Evolutionary conservation across 2,888 invertebrate genomes (phyloP).

Genomic region (Leistus spinibarbis): DNA sequence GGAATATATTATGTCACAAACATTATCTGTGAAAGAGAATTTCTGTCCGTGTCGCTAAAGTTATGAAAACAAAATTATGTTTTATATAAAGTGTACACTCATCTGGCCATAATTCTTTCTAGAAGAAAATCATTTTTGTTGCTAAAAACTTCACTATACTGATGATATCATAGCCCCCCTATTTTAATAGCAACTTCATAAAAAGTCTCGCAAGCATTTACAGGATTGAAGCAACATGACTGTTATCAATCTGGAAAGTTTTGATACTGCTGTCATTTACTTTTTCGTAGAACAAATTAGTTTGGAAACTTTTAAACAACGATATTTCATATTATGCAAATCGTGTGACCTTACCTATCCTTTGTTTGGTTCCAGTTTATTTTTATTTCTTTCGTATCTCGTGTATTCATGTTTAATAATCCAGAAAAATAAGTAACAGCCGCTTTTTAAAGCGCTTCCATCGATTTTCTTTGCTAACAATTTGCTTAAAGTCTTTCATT

Average conservation of each 20-base stretch:
- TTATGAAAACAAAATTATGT: not conserved
- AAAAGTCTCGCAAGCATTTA: constrained; percentile 9
- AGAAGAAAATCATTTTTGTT: not conserved
- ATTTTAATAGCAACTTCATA: not conserved
- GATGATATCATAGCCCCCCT: not conserved
- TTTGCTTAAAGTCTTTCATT: not conserved
- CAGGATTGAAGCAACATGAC: constrained; percentile 22
- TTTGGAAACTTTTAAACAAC: constrained; percentile 37
- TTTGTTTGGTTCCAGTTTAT: constrained; percentile 19
- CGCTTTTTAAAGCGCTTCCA: not conserved
- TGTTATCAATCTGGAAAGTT: constrained; percentile 38
- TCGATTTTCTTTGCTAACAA: not conserved
- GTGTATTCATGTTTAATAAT: constrained; percentile 32
- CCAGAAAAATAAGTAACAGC: not conserved
- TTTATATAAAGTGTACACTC: not conserved
- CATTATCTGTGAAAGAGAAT: no score
- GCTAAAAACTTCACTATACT: not conserved
- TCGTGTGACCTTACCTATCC: constrained; percentile 32
- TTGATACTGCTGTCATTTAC: constrained; percentile 33
- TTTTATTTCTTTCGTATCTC: constrained; percentile 11
- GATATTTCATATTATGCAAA: constrained; percentile 39
- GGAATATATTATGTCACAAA: no score
- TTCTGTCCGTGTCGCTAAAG: no score
- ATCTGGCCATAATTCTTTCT: not conserved
- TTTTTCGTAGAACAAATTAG: constrained; percentile 35